These are phyloP conservation scores for Hydrolagus affinis DNA, from an alignment of 2,113 vertebrate species.

Conservation along the genomic window DNA sequence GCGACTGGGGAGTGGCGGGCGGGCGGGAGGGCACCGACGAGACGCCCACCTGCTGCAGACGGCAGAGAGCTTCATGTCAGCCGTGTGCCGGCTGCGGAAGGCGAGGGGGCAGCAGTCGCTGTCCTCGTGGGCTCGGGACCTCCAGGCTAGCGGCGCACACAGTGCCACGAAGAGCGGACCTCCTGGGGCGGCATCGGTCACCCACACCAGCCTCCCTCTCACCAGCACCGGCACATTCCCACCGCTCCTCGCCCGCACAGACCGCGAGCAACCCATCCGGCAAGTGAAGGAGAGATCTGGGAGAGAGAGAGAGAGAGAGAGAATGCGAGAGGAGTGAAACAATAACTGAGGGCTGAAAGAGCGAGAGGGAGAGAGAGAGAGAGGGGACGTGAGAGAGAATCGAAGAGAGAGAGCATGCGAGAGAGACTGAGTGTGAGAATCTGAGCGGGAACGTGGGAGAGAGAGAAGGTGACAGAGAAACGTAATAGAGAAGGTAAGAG, in stretches of 20 bases:
- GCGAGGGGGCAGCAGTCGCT: constrained; percentile 25
- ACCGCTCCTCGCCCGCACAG: constrained; percentile 49
- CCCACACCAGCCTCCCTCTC: constrained; percentile 45
- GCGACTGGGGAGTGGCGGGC: neutral
- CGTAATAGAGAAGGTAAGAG: too few species aligned
- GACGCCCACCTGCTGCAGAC: constrained; percentile 49
- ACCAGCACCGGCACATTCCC: constrained; percentile 53
- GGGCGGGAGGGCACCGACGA: neutral
- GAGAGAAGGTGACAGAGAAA: too few species aligned
- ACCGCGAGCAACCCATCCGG: constrained; percentile 60
- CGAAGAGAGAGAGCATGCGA: too few species aligned
- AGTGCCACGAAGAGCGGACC: constrained; percentile 57
- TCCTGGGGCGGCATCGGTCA: neutral
- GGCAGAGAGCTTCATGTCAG: constrained; percentile 60
- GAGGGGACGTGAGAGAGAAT: too few species aligned
- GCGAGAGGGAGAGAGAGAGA: too few species aligned
- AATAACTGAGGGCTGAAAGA: neutral
- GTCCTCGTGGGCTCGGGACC: neutral
- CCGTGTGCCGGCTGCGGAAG: constrained; percentile 57
- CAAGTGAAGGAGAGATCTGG: constrained; percentile 62
- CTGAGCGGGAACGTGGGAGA: too few species aligned
- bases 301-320: neutral
- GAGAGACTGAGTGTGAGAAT: too few species aligned
- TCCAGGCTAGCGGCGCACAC: constrained; percentile 53
- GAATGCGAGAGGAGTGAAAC: neutral